Percentiles rank a stretch among this genome's conserved stretches.
phyloP scores from a whole-genome alignment of 2,113 vertebrate species.

The Psittacus erithacus region DNA sequence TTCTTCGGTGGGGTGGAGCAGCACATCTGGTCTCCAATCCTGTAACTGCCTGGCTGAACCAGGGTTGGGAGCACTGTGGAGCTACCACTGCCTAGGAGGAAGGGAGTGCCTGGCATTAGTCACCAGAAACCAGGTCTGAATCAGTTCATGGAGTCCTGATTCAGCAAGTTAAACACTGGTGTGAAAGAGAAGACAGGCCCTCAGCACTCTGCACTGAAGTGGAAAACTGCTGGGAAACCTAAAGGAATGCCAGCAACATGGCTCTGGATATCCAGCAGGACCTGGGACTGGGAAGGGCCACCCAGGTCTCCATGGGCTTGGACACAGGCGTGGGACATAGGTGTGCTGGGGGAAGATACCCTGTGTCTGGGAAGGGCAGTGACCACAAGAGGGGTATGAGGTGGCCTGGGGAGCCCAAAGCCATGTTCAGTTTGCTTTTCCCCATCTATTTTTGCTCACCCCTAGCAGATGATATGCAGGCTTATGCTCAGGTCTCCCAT shows the following conservation, averaged over 20 bases:
- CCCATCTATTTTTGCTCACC: background rate
- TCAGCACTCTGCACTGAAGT: background rate
- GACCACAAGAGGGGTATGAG: background rate
- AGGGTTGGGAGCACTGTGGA: background rate
- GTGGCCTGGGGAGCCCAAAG: background rate
- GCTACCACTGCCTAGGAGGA: constrained; percentile 11
- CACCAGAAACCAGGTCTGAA: constrained; percentile 24
- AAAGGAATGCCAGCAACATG: background rate
- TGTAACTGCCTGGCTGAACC: background rate
- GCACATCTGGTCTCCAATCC: background rate
- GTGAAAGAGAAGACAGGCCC: background rate
- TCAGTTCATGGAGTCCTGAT: constrained; percentile 7
- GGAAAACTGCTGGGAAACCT: background rate
- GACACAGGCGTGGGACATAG: fast-evolving
- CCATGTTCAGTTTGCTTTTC: background rate
- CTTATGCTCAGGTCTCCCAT: background rate
- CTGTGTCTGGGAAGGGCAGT: background rate
- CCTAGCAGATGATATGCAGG: background rate
- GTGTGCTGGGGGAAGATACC: background rate
- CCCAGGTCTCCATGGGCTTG: background rate
- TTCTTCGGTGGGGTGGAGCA: background rate
- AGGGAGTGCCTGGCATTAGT: constrained; percentile 57
- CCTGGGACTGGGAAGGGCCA: background rate
- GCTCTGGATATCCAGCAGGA: background rate
- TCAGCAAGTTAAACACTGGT: constrained; percentile 17